Conservation (phyloP, 2,113 vertebrate genomes). For the Ctenodactylus gundi region DNA sequence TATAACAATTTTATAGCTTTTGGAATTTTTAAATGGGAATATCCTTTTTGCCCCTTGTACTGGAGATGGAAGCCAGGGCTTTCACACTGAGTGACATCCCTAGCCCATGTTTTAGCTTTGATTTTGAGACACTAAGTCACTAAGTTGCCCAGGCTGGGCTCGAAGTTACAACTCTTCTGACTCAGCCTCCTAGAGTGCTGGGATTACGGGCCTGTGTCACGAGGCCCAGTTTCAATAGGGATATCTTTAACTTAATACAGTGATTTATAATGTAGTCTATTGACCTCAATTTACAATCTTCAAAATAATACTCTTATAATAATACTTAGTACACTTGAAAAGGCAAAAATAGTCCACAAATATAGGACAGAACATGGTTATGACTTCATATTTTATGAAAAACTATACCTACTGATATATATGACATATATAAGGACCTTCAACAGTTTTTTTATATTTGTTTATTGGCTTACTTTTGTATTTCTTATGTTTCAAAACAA, state of each 20-base stretch:
- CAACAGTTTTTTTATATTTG: background rate
- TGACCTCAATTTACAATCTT: constrained; percentile 27
- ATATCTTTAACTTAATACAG: background rate
- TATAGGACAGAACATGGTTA: background rate
- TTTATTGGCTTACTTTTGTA: background rate
- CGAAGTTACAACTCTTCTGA: too few relatives aligned
- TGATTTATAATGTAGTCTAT: constrained; percentile 18
- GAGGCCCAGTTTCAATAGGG: background rate
- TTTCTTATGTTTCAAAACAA: background rate
- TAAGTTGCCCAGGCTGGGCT: too few relatives aligned
- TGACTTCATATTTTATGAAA: background rate
- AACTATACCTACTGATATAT: background rate
- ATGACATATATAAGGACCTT: background rate
- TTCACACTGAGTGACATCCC: too few relatives aligned
- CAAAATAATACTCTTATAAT: background rate
- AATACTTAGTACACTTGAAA: background rate
- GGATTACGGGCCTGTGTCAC: too few relatives aligned
- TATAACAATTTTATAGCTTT: constrained; percentile 19
- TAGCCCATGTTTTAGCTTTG: too few relatives aligned
- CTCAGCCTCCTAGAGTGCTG: too few relatives aligned
- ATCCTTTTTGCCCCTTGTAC: too few relatives aligned
- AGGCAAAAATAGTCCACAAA: background rate
- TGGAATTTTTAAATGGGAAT: background rate
- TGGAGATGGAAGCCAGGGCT: too few relatives aligned
- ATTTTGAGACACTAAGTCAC: too few relatives aligned